Evolutionary conservation across 2,888 invertebrate species (phyloP), one percentile per base, ranked within the genome.

Genomic region (Dolichopus griseipennis): DNA sequence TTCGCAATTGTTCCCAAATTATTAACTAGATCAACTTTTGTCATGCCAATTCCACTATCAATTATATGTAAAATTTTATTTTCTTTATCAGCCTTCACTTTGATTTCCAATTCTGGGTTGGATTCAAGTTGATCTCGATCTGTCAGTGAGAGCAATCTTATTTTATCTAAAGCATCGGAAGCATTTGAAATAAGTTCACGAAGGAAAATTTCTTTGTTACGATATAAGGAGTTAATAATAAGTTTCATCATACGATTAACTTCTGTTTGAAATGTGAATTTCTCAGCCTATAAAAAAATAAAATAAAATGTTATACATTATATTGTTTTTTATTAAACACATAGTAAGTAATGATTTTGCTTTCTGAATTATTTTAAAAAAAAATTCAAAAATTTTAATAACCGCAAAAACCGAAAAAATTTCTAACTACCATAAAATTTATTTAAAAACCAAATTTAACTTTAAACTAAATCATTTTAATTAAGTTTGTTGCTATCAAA

Each of bases 171-270:
- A 63, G 99, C 99, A 85, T 99, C 99, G 0, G 98, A 98, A 0
- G 96, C 98, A 84, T 99, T 99, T 0, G 98, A 99, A 77, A 99
- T 99, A 80, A 99, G 84, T 84, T 99, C 99, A 77, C 99, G 87
- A 70, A 98, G 84, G 88, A 96, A 98, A 75, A 98, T 97, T 88
- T 99, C 99, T 83, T 99, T 99, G 83, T 99, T 99, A 75, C 96
- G 88, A 83, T 99, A 99, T 10, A 99, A 85, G 10, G 99, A 99
- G 84, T 99, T 99, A 80, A 99, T 99, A 82, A 99, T 99, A 70
- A 99, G 88, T 83, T 99, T 99, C 99, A 99, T 99, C 97, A 99
- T 97, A 69, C 98, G 91, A 83, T 97, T 97, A 63, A 99, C 99
- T 84, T 99, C 99, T 0, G 99, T 97, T 84, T 99, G 95, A 85